Evolutionary conservation across 2,797 vertebrate species (phyloP), one percentile per base, ranked within the genome.

Genomic region (Poeciliopsis infans): DNA sequence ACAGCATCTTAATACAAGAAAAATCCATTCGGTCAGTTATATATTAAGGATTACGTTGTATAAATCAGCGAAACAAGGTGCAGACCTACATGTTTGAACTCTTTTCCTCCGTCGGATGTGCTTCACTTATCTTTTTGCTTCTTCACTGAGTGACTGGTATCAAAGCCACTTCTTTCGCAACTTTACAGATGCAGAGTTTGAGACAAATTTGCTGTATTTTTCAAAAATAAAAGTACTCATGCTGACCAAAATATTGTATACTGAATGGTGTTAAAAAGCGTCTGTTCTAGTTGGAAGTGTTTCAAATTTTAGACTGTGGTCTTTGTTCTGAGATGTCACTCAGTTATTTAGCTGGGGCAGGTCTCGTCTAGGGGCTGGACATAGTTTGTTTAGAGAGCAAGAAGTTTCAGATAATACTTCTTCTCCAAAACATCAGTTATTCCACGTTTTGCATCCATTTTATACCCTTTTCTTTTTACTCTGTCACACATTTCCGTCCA

Each of bases 401-500:
- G 83, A 18, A 5, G 78, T 43, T 77, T 72, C 61, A 81, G 84
- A 76, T 82, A 86, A 90, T 85, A 83, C 88, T 91, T 95, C 89
- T 92, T 89, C 73, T 84, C 82, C 66, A 69, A 87, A 87, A 91
- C 87, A 92, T 94, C 92, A 91, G 92, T 95, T 93, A 88, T 89
- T 86, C 70, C 90, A 80, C 80, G 77, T 93, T 96, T 96, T 96
- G 96, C 95, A 96, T 96, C 78, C 77, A 88, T 90, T 92, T 89
- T 82, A 88, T 85, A 51, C 76, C 66, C 84, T 81, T 90, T 91
- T 91, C 83, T 90, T 85, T 75, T 86, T 51, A 69, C 57, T 72
- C 85, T 85, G 82, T 85, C 88, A 45, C 79, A 81, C 45, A 25
- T 90, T 93, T 94, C 92, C 85, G 81, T 51, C 55, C 82, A 69